Conservation (phyloP, 2,888 invertebrate genomes). For the Zaprionus bogoriensis region DNA sequence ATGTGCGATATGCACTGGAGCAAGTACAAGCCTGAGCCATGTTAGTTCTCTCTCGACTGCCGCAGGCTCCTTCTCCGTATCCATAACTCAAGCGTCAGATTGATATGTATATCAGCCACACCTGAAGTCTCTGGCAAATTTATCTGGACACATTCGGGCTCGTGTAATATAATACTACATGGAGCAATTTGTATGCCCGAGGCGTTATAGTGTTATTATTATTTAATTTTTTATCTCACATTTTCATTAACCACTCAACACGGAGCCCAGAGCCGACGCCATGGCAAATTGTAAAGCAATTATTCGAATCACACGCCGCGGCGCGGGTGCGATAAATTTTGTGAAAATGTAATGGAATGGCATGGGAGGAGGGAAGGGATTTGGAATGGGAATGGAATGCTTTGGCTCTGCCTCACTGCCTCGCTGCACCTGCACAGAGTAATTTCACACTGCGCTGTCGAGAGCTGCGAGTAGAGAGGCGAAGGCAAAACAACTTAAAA, state of each 20-base stretch:
- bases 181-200: slow-evolving; percentile 62
- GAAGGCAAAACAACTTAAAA: not conserved
- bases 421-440: slow-evolving; percentile 61
- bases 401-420: slow-evolving; percentile 64
- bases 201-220: slow-evolving; percentile 49
- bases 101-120: slow-evolving; percentile 66
- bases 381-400: slow-evolving; percentile 8
- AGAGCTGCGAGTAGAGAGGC: not conserved
- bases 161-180: slow-evolving; percentile 52
- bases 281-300: slow-evolving; percentile 69
- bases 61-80: slow-evolving; percentile 16
- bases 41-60: slow-evolving; percentile 20
- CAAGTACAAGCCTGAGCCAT: slow-evolving; percentile 16
- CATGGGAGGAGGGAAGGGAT: not conserved
- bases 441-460: no score
- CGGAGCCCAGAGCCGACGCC: not conserved
- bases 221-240: slow-evolving; percentile 36
- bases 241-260: slow-evolving; percentile 36
- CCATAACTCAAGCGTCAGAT: slow-evolving; percentile 32
- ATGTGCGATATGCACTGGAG: slow-evolving; percentile 15
- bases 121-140: slow-evolving; percentile 55
- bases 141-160: slow-evolving; percentile 22
- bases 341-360: slow-evolving; percentile 41
- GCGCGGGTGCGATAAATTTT: slow-evolving; percentile 53
- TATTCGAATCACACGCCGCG: slow-evolving; percentile 68